Percentiles rank a stretch among this genome's conserved stretches.
These are phyloP conservation scores for Lepisosteus osseus DNA, from an alignment of 2,113 vertebrate genomes.

Conservation along the genomic window DNA sequence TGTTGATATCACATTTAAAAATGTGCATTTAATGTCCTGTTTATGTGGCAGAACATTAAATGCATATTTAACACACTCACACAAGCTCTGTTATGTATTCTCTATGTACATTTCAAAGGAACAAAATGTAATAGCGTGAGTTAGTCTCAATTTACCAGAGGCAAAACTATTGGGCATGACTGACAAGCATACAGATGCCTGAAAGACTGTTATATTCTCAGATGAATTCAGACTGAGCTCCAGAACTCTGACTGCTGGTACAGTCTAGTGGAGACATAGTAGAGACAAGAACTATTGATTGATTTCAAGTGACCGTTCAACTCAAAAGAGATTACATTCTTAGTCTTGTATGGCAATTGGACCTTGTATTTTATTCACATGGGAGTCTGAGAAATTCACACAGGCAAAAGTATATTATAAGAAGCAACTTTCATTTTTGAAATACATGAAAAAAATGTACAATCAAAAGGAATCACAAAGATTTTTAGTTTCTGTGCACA, in stretches of 20 bases:
- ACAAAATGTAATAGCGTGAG: not conserved
- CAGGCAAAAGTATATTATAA: too few species aligned
- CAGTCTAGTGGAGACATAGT: not conserved
- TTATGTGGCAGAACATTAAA: not conserved
- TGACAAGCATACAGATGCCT: slow-evolving; percentile 4
- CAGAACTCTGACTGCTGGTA: not conserved
- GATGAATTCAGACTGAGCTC: not conserved
- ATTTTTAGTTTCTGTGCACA: too few species aligned
- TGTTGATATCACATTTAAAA: not conserved
- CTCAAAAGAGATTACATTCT: not conserved
- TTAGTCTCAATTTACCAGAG: not conserved
- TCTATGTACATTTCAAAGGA: not conserved
- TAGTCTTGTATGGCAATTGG: not conserved
- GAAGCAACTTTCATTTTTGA: too few species aligned
- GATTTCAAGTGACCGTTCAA: not conserved
- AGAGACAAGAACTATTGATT: not conserved
- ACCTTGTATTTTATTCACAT: too few species aligned
- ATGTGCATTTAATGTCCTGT: not conserved
- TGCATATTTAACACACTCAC: not conserved
- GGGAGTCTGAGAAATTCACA: too few species aligned
- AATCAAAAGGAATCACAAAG: too few species aligned
- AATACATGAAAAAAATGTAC: too few species aligned
- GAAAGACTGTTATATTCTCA: not conserved
- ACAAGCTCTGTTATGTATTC: not conserved
- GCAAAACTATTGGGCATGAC: not conserved